phyloP scores from a whole-genome alignment of 64 coral and sea anemone genomes.

The Pachyseris speciosa region DNA sequence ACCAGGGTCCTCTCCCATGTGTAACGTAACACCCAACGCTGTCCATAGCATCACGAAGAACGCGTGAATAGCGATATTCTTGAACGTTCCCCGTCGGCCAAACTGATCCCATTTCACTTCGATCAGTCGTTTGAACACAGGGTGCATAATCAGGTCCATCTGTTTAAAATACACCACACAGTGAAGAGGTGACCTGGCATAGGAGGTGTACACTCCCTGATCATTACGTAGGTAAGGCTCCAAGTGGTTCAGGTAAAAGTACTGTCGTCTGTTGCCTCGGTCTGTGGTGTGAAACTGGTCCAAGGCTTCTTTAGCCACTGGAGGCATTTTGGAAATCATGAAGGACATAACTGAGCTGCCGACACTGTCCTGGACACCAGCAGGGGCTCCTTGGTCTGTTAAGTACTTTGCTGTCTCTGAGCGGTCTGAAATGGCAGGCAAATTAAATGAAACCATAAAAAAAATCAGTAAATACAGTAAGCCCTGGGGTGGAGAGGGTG shows the following conservation, averaged over 20 bases:
- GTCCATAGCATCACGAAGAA: slow-evolving; percentile 89
- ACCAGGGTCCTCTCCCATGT: slow-evolving; percentile 34
- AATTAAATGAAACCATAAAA: background rate
- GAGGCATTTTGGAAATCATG: slow-evolving; percentile 99
- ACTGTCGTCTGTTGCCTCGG: slow-evolving; percentile 91
- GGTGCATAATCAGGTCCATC: slow-evolving; percentile 97
- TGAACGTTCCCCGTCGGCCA: slow-evolving; percentile 72
- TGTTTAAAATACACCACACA: slow-evolving; percentile 90
- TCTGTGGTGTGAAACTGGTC: slow-evolving; percentile 96
- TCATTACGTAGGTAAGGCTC: slow-evolving; percentile 55
- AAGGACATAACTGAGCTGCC: slow-evolving; percentile 89
- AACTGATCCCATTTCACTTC: slow-evolving; percentile 94
- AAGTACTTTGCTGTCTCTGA: slow-evolving; percentile 95
- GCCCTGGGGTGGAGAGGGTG: background rate
- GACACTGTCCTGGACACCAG: slow-evolving; percentile 79
- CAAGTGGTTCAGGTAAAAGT: slow-evolving; percentile 96
- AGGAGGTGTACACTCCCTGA: slow-evolving; percentile 9
- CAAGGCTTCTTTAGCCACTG: slow-evolving; percentile 94
- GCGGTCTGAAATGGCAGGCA: slow-evolving; percentile 59
- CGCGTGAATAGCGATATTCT: slow-evolving; percentile 86
- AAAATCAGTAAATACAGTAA: background rate
- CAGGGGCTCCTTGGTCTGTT: slow-evolving; percentile 67
- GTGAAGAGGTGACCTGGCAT: slow-evolving; percentile 79
- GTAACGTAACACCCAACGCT: slow-evolving; percentile 83
- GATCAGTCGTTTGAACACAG: slow-evolving; percentile 95